Evolutionary conservation across 2,888 invertebrate genomes (phyloP).

Genomic region (Pammene aurita): DNA sequence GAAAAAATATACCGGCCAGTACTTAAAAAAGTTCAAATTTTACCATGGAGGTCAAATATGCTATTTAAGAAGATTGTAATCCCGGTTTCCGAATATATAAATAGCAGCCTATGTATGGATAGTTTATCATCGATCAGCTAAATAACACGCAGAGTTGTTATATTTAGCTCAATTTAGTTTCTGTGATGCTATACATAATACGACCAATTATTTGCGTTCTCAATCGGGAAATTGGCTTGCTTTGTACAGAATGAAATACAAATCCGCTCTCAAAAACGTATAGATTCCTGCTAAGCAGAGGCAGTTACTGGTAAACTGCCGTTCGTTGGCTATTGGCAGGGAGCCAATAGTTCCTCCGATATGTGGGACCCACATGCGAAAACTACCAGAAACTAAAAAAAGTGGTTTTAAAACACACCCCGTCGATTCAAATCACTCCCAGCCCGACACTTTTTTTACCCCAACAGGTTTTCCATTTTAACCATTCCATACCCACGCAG

Average conservation of each 20-base stretch:
- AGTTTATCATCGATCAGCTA: too few species aligned
- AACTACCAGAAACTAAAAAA: constrained; percentile 39
- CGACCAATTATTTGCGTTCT: not conserved
- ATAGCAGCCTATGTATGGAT: too few species aligned
- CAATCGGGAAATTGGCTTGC: constrained; percentile 19
- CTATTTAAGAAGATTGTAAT: too few species aligned
- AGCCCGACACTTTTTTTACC: constrained; percentile 33
- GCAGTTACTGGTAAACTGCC: constrained; percentile 36
- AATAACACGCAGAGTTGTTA: too few species aligned
- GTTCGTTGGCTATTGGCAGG: constrained; percentile 32
- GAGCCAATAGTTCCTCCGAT: constrained; percentile 31
- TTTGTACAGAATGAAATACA: constrained; percentile 22
- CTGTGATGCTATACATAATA: too few species aligned
- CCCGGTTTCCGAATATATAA: too few species aligned
- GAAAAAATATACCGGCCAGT: too few species aligned
- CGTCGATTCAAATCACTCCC: constrained; percentile 40
- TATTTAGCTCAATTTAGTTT: too few species aligned
- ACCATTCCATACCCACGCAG: not conserved
- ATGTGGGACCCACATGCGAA: constrained; percentile 37
- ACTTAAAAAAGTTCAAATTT: too few species aligned
- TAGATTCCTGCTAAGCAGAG: constrained; percentile 28
- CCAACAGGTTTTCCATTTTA: constrained; percentile 31
- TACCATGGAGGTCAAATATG: too few species aligned
- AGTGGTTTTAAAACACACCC: constrained; percentile 36
- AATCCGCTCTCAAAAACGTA: constrained; percentile 28